phyloP scores from a whole-genome alignment of 1,140 invertebrate species.

The Zaprionus inermis region DNA sequence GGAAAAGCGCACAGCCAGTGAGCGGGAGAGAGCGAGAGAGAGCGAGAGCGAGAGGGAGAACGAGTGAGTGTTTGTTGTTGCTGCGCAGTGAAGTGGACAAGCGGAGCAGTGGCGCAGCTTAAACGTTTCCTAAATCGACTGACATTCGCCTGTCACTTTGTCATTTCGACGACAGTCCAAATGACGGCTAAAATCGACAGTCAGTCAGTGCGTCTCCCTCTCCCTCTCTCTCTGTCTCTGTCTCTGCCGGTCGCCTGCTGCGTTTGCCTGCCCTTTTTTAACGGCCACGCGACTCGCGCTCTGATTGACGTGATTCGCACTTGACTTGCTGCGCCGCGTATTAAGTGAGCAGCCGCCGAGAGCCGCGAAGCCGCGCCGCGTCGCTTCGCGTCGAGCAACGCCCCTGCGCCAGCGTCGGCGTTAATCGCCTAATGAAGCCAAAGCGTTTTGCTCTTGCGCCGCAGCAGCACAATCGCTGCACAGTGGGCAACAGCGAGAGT shows the following conservation, averaged over 20 bases:
- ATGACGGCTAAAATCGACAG: conserved; percentile 4
- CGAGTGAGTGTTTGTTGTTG: conserved; percentile 53
- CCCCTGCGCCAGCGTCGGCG: conserved; percentile 31
- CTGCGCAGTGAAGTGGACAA: conserved; percentile 77
- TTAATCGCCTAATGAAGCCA: conserved; percentile 79
- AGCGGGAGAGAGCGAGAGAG: conserved; percentile 7
- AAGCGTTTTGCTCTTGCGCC: conserved; percentile 61
- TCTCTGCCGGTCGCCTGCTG: background rate
- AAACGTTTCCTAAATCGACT: conserved; percentile 74
- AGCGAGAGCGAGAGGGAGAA: conserved; percentile 5
- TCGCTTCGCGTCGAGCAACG: conserved; percentile 12
- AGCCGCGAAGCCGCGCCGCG: background rate
- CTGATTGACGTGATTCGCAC: conserved; percentile 78
- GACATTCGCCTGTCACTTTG: conserved; percentile 79
- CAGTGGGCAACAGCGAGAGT: background rate
- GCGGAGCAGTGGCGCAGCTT: conserved; percentile 59
- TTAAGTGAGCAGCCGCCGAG: conserved; percentile 56
- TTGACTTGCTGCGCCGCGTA: conserved; percentile 73
- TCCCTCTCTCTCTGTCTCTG: background rate
- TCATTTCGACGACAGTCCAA: conserved; percentile 33
- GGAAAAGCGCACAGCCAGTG: conserved; percentile 29
- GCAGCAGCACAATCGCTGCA: conserved; percentile 15
- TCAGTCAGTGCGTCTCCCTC: background rate
- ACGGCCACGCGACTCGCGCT: conserved; percentile 43
- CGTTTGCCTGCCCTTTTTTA: conserved; percentile 42